Evolutionary conservation across 2,888 invertebrate species (phyloP), one percentile per base, ranked within the genome.

Genomic region (Lymantria monacha): DNA sequence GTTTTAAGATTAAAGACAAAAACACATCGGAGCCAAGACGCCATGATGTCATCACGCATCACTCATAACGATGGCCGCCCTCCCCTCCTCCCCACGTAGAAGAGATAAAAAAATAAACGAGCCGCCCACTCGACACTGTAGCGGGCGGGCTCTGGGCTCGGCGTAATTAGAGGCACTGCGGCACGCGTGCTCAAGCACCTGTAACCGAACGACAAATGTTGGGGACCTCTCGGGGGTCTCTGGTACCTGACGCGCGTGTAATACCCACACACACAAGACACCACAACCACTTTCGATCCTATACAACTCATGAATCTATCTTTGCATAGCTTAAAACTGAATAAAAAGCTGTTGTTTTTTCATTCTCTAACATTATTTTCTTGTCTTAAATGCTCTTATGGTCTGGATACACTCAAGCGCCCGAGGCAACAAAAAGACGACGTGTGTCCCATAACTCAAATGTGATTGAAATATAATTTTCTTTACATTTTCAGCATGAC

Each of bases 161-260:
- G 69, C 63, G 68, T 80, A 80, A 81, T 80, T 79, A 80, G 78
- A 79, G 72, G 69, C 76, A 60, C 63, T 55, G 60, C 66, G 68
- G 3, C 22, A 51, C 66, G 71, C 65, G 65, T 66, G 65, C 65
- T 66, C 61, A 63, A 66, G 64, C 49, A 53, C 53, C 41, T 42
- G 45, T 11, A 48, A 45, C 15, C 40, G 45, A 22, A 22, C 48
- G 45, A 42, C 48, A 11, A 30, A 40, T 48, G 46, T 40, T 43
- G 38, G 44, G 36, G 47, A 33, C 15, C 46, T 11, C 22, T 9
- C 36, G 9, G 36, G n/a, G 9, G 3, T n/a, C 33, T 3, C 33
- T 10, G 22, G 33, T 33, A 33, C 33, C 33, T 33, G 2, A 33
- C 33, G 33, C 10, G 33, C 7, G 1, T 33, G 5, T 33, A 33